A percentile compares a stretch with the other conserved stretches of the same genome.
These are phyloP conservation scores for Apantesis nais DNA, from an alignment of 2,888 invertebrate species.

Conservation along the genomic window DNA sequence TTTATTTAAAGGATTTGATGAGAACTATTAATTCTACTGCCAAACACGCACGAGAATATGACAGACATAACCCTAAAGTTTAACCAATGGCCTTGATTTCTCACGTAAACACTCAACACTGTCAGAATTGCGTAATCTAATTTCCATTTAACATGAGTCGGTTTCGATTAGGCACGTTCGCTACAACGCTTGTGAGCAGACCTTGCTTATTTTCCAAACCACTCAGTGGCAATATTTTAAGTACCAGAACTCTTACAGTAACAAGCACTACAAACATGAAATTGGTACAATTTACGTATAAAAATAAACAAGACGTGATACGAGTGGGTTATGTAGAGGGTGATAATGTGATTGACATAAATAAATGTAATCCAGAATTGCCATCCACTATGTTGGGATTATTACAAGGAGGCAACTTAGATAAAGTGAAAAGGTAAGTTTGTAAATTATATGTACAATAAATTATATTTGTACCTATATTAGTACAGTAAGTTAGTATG, in stretches of 20 bases:
- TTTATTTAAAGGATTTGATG: neutral
- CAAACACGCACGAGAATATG: neutral
- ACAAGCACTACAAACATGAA: constrained; percentile 84
- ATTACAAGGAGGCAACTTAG: constrained; percentile 66
- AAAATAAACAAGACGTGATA: constrained; percentile 83
- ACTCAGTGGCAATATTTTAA: constrained; percentile 18
- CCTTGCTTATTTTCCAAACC: constrained; percentile 44
- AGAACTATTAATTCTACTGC: neutral
- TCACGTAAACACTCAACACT: constrained; percentile 35
- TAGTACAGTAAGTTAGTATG: neutral
- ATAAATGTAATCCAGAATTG: constrained; percentile 81
- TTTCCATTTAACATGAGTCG: constrained; percentile 54
- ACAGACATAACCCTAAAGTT: constrained; percentile 6
- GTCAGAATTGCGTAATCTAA: constrained; percentile 46
- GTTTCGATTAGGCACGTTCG: constrained; percentile 44
- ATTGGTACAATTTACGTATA: constrained; percentile 88
- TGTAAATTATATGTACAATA: neutral
- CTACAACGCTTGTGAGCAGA: constrained; percentile 60
- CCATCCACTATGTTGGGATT: constrained; percentile 77
- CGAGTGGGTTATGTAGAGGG: constrained; percentile 89
- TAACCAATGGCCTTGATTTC: constrained; percentile 30
- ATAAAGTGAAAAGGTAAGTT: constrained; percentile 69
- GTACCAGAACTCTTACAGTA: constrained; percentile 57
- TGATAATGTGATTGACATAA: constrained; percentile 88
- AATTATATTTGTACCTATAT: neutral